Evolutionary conservation across 2,113 vertebrate species (phyloP).

Genomic region (Elephantulus edwardii): DNA sequence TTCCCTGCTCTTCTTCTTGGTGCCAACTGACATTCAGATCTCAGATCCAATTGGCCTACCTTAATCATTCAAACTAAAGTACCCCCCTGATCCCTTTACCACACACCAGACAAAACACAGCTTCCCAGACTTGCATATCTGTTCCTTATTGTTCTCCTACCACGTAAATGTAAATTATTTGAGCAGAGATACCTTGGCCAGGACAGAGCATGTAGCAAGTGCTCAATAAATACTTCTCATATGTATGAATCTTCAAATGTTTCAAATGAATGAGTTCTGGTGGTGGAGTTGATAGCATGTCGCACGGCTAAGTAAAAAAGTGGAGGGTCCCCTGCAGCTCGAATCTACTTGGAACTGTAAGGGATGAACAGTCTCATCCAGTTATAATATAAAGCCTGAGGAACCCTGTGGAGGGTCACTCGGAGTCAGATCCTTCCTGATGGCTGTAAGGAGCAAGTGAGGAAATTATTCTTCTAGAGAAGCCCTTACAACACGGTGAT

Average conservation of each 20-base stretch:
- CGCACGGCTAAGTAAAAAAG: too few relatives aligned
- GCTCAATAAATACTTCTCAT: background rate
- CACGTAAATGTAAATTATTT: background rate
- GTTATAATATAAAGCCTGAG: too few relatives aligned
- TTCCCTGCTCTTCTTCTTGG: background rate
- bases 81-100: background rate
- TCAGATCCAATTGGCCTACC: background rate
- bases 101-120: background rate
- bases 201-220: background rate
- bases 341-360: too few relatives aligned
- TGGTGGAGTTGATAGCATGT: too few relatives aligned
- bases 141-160: background rate
- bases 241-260: background rate
- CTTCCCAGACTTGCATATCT: background rate
- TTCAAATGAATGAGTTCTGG: background rate
- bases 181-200: background rate
- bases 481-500: too few relatives aligned
- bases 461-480: too few relatives aligned
- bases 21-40: background rate
- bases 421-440: too few relatives aligned
- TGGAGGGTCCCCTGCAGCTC: too few relatives aligned
- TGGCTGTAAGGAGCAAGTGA: too few relatives aligned
- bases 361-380: too few relatives aligned
- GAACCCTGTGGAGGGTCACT: too few relatives aligned
- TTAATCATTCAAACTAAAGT: background rate